Percentiles rank a stretch among this genome's conserved stretches.
Evolutionary conservation across 2,113 vertebrate species (phyloP).

Genomic region (Hypanus sabinus): DNA sequence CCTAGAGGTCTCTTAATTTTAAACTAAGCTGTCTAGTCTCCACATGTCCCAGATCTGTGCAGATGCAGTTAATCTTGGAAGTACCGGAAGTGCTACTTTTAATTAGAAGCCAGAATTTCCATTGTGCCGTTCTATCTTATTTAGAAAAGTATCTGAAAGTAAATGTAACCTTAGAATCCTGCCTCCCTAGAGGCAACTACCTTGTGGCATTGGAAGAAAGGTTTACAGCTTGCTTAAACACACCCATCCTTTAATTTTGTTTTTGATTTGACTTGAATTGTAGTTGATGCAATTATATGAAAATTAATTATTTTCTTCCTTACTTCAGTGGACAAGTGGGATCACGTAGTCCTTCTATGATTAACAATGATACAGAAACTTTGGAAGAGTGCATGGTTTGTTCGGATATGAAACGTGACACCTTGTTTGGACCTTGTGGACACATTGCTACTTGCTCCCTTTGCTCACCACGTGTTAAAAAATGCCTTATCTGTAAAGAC

Average conservation of each 20-base stretch:
- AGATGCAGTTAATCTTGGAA: background rate
- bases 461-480: constrained; percentile 97
- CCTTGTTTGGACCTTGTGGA: constrained; percentile 94
- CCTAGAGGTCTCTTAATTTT: background rate
- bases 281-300: background rate
- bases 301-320: constrained; percentile 36
- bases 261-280: background rate
- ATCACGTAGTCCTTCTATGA: constrained; percentile 89
- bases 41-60: background rate
- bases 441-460: constrained; percentile 97
- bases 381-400: constrained; percentile 98
- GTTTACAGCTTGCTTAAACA: background rate
- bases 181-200: background rate
- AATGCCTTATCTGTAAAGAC: constrained; percentile 98
- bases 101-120: background rate
- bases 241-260: background rate
- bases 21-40: background rate
- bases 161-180: background rate
- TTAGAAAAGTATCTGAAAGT: background rate
- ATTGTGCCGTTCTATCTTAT: background rate
- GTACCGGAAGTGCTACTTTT: no score
- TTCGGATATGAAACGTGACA: constrained; percentile 96
- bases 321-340: constrained; percentile 82
- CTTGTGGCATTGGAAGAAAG: background rate
- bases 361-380: constrained; percentile 88